Conservation (phyloP, 2,113 vertebrate genomes). For the Excalfactoria chinensis region DNA sequence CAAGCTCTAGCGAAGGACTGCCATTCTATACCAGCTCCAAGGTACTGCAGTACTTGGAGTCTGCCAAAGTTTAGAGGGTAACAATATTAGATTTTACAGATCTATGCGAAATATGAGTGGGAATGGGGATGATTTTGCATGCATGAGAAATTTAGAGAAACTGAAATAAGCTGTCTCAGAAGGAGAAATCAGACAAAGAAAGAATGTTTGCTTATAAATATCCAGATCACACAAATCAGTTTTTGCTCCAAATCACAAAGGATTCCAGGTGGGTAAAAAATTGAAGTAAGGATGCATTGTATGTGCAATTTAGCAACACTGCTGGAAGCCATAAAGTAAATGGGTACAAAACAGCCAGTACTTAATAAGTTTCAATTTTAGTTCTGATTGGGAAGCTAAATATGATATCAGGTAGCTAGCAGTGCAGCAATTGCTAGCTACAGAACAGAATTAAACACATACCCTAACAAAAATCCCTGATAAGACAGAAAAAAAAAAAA, state of each 20-base stretch:
- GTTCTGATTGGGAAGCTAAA: constrained; percentile 42
- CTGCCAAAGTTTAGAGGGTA: not conserved
- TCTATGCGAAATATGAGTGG: not conserved
- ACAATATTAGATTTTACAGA: not conserved
- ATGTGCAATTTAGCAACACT: constrained; percentile 19
- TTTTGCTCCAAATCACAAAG: not conserved
- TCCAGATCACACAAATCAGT: not conserved
- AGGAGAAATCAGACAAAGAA: not conserved
- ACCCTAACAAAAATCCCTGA: not conserved
- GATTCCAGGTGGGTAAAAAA: constrained; percentile 37
- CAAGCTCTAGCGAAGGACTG: not conserved
- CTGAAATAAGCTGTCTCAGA: not conserved
- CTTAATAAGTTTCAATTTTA: constrained; percentile 39
- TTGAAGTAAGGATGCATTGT: not conserved
- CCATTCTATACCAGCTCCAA: not conserved
- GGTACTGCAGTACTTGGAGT: not conserved
- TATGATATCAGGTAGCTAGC: not conserved
- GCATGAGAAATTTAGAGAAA: not conserved
- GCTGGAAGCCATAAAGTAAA: constrained; percentile 29
- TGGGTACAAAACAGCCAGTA: constrained; percentile 9
- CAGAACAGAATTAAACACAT: constrained; percentile 31
- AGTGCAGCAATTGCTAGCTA: not conserved
- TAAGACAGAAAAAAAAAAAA: constrained; percentile 31
- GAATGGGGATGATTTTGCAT: not conserved
- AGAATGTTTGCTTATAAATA: not conserved